Conservation (phyloP, 2,888 invertebrate genomes). For the Leptinotarsa tumamoca region DNA sequence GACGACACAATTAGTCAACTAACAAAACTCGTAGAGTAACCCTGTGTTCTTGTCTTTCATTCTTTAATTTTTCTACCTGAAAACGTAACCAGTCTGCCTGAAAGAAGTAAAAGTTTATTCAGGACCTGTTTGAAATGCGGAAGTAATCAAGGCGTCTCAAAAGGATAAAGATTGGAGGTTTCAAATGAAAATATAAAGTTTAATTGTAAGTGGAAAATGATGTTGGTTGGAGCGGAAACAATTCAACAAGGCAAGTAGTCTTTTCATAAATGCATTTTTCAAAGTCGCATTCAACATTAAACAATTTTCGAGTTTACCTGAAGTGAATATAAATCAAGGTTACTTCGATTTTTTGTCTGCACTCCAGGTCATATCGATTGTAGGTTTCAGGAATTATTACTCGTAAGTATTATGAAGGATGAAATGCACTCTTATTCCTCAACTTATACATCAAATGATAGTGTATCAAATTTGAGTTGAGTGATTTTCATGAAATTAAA, state of each 20-base stretch:
- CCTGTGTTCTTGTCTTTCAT: background rate
- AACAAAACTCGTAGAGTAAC: no score
- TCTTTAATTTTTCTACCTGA: constrained; percentile 1
- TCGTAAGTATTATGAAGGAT: no score
- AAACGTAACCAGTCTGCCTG: constrained; percentile 5
- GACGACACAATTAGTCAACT: no score
- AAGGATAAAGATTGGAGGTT: constrained; percentile 44
- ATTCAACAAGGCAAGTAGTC: constrained; percentile 40
- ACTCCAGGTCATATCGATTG: no score
- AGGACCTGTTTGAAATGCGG: constrained; percentile 48
- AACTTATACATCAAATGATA: no score
- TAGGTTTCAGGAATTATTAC: no score
- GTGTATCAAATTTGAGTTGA: no score
- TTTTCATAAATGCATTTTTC: constrained; percentile 38
- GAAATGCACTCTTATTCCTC: no score
- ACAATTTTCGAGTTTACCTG: constrained; percentile 32
- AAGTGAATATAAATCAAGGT: constrained; percentile 24
- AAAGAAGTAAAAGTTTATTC: constrained; percentile 11
- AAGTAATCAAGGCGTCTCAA: constrained; percentile 44
- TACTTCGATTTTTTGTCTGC: constrained; percentile 24
- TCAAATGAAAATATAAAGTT: constrained; percentile 46
- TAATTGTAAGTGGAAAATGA: constrained; percentile 46
- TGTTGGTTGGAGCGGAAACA: constrained; percentile 45
- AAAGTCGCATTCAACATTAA: constrained; percentile 33
- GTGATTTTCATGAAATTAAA: no score